A percentile compares a stretch with the other conserved stretches of the same genome.
phyloP scores from a whole-genome alignment of 2,113 vertebrate species.

The Phrynocephalus versicolor region DNA sequence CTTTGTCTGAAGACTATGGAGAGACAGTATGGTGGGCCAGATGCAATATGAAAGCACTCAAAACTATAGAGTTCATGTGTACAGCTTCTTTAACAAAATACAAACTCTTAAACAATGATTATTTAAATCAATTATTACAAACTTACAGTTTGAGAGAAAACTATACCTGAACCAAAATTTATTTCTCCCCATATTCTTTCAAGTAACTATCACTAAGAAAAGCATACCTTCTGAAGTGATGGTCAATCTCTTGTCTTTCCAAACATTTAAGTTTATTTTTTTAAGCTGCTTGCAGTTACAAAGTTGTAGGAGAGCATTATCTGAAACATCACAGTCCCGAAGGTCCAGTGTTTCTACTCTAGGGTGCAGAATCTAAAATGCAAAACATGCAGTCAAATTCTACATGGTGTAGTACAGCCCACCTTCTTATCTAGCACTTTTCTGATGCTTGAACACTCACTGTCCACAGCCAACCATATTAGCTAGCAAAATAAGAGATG shows the following conservation, averaged over 20 bases:
- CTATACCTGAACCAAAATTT: background rate
- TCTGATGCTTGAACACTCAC: background rate
- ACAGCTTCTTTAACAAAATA: background rate
- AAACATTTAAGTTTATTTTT: conserved; percentile 77
- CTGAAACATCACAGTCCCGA: conserved; percentile 82
- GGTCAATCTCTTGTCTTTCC: conserved; percentile 71
- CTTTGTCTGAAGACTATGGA: too few species aligned
- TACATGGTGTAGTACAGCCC: background rate
- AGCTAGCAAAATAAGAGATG: too few species aligned
- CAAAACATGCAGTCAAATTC: conserved; percentile 38
- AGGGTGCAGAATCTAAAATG: conserved; percentile 81
- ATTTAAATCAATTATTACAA: too few species aligned
- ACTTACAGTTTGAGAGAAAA: background rate
- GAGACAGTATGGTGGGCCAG: too few species aligned
- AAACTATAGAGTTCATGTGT: background rate
- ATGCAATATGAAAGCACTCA: background rate
- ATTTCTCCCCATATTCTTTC: background rate
- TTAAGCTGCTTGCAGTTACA: conserved; percentile 78
- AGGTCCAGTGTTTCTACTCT: conserved; percentile 80
- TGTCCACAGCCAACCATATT: background rate
- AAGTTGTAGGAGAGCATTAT: conserved; percentile 76
- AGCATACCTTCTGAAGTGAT: conserved; percentile 81
- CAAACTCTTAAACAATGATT: too few species aligned
- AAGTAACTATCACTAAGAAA: conserved; percentile 16
- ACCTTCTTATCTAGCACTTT: background rate